Percentiles rank a stretch among this genome's conserved stretches.
Conservation (phyloP, 2,888 invertebrate genomes). For the Apodemia zela region DNA sequence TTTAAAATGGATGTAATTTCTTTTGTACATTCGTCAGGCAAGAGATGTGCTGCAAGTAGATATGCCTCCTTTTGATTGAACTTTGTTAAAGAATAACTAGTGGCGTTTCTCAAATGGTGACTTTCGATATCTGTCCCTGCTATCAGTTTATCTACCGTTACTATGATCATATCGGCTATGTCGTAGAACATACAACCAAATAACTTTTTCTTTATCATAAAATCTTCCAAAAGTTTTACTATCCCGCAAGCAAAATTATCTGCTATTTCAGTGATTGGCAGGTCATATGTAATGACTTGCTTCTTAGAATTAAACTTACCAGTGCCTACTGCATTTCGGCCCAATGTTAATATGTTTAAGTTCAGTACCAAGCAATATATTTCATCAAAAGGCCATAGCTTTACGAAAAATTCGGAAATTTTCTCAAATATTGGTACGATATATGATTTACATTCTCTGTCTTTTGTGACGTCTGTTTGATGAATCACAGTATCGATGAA, state of each 20-base stretch:
- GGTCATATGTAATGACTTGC: neutral
- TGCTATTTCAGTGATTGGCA: neutral
- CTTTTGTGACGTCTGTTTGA: neutral
- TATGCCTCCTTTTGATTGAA: neutral
- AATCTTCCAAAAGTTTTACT: neutral
- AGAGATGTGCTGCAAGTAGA: neutral
- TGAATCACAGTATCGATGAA: constrained; percentile 10
- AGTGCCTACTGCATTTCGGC: constrained; percentile 11
- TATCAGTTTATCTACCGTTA: neutral
- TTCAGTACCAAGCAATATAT: neutral
- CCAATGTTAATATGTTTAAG: constrained; percentile 3
- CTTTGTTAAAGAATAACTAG: neutral
- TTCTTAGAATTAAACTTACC: neutral
- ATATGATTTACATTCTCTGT: neutral
- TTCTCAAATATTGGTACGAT: constrained; percentile 17
- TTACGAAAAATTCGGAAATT: constrained; percentile 1
- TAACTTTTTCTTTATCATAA: neutral
- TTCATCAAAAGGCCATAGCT: constrained; percentile 8
- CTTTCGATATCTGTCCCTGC: neutral
- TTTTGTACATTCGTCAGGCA: neutral
- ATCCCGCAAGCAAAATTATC: too few species aligned
- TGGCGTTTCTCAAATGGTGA: neutral
- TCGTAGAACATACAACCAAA: neutral
- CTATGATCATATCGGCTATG: neutral
- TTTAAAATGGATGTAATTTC: neutral